phyloP scores from a whole-genome alignment of 1,140 invertebrate genomes.

The Rhyacophila brunnea region DNA sequence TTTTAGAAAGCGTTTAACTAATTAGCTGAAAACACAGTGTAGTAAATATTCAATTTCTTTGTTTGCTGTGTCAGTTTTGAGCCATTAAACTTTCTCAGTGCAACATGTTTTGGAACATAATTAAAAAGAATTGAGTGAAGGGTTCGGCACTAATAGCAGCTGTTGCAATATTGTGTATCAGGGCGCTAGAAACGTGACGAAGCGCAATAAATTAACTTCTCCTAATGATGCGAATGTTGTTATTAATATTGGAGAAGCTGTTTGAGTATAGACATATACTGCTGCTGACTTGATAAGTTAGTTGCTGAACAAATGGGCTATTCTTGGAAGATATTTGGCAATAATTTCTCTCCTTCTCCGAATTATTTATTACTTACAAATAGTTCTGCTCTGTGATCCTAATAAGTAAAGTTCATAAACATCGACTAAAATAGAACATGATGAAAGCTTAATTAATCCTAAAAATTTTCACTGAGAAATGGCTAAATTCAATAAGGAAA shows the following conservation, averaged over 20 bases:
- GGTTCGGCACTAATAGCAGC: constrained; percentile 4
- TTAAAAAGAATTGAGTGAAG: constrained; percentile 7
- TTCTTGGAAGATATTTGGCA: background rate
- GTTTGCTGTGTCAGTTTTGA: background rate
- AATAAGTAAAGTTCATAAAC: no score
- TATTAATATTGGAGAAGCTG: constrained; percentile 7
- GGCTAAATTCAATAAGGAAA: no score
- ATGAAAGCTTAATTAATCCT: no score
- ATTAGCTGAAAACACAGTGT: no score
- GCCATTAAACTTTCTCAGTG: constrained; percentile 5
- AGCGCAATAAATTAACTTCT: constrained; percentile 10
- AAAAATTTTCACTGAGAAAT: no score
- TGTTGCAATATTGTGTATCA: constrained; percentile 5
- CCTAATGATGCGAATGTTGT: constrained; percentile 9
- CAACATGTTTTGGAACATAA: constrained; percentile 7
- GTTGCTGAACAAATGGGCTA: background rate
- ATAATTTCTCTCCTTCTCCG: no score
- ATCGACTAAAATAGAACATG: no score
- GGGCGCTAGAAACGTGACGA: constrained; percentile 6
- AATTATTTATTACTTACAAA: no score
- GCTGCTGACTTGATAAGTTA: background rate
- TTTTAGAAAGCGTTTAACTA: no score
- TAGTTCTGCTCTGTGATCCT: no score
- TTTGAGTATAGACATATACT: background rate
- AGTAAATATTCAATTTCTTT: constrained; percentile 1